A percentile compares a stretch with the other conserved stretches of the same genome.
Conservation (phyloP, 2,113 vertebrate genomes). For the Catharus minimus region DNA sequence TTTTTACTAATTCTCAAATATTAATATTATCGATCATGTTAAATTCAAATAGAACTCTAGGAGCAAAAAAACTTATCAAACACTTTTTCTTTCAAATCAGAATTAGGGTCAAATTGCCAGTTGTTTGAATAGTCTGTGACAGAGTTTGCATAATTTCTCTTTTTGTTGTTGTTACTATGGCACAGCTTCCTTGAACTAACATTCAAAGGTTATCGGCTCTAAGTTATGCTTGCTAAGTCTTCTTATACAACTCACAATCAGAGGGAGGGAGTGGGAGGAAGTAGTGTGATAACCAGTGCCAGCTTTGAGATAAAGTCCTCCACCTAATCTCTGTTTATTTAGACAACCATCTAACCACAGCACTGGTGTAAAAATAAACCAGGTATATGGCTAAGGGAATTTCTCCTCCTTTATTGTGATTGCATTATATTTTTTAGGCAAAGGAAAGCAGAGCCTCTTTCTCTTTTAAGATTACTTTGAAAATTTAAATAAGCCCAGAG, state of each 20-base stretch:
- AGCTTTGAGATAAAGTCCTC: slow-evolving; percentile 76
- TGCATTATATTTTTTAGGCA: slow-evolving; percentile 40
- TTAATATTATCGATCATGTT: background rate
- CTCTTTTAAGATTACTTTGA: slow-evolving; percentile 9
- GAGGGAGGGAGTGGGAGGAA: slow-evolving; percentile 75
- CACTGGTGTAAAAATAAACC: slow-evolving; percentile 23
- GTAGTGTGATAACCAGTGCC: slow-evolving; percentile 76
- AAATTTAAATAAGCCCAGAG: background rate
- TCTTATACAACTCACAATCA: slow-evolving; percentile 76
- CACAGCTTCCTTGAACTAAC: slow-evolving; percentile 62
- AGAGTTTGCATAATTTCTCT: slow-evolving; percentile 6
- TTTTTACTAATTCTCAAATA: background rate
- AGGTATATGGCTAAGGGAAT: slow-evolving; percentile 39
- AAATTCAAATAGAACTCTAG: background rate
- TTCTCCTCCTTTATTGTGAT: background rate
- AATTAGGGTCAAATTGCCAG: background rate
- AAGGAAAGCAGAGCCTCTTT: background rate
- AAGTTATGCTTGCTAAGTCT: slow-evolving; percentile 73
- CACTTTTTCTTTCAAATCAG: background rate
- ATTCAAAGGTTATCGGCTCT: slow-evolving; percentile 70
- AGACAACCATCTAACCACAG: slow-evolving; percentile 65
- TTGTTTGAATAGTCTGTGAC: background rate
- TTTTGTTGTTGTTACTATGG: slow-evolving; percentile 38
- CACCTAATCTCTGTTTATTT: slow-evolving; percentile 77
- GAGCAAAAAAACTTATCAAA: background rate